These are phyloP conservation scores for Xanthia icteritia DNA, from an alignment of 2,888 invertebrate species.

Conservation along the genomic window DNA sequence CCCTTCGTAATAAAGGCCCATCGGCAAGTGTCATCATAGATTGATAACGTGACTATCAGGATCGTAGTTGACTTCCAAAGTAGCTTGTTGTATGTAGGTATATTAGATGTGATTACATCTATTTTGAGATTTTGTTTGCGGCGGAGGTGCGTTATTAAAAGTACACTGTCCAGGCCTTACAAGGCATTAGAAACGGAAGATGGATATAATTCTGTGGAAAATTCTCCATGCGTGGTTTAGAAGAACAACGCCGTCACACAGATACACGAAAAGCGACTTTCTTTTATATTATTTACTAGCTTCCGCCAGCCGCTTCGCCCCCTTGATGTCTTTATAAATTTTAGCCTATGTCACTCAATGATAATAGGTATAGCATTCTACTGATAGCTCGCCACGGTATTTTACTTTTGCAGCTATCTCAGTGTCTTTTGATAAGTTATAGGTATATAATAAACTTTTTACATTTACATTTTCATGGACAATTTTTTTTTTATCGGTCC, in stretches of 20 bases:
- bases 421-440: too few species aligned
- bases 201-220: neutral
- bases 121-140: neutral
- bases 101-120: slow-evolving; percentile 14
- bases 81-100: slow-evolving; percentile 17
- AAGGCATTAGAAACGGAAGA: neutral
- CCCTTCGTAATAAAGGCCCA: slow-evolving; percentile 50
- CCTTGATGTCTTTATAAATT: too few species aligned
- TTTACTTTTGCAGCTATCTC: too few species aligned
- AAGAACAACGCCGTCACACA: neutral
- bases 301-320: too few species aligned
- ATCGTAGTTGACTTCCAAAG: slow-evolving; percentile 38
- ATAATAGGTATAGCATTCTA: too few species aligned
- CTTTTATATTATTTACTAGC: too few species aligned
- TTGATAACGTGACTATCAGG: slow-evolving; percentile 51
- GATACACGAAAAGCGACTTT: neutral
- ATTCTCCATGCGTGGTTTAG: neutral
- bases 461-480: too few species aligned
- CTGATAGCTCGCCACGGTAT: too few species aligned
- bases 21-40: slow-evolving; percentile 49
- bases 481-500: too few species aligned
- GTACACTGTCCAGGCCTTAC: neutral
- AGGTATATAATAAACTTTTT: too few species aligned
- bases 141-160: neutral
- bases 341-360: too few species aligned